Percentiles rank a stretch among this genome's conserved stretches.
phyloP scores from a whole-genome alignment of 2,888 invertebrate species.

The Marasmarcha lunaedactyla region DNA sequence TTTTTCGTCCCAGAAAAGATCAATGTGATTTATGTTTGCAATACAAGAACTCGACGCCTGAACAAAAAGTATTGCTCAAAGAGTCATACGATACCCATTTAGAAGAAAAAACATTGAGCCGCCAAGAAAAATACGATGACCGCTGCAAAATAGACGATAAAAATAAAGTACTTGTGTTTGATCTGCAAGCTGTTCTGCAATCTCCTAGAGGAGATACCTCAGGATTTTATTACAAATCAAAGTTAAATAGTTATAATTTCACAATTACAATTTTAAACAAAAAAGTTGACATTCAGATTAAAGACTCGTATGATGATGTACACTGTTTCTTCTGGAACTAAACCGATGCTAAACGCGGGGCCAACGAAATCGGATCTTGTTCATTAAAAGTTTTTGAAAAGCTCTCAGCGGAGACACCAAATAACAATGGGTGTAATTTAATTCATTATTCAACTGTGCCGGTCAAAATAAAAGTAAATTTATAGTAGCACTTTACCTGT shows the following conservation, averaged over 20 bases:
- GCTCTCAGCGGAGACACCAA: slow-evolving; percentile 4
- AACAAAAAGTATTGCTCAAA: slow-evolving; percentile 3
- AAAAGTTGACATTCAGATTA: not conserved
- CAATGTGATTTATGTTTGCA: slow-evolving; percentile 11
- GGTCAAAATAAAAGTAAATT: slow-evolving; percentile 18
- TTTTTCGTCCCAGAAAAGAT: slow-evolving; percentile 13
- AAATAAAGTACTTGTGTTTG: slow-evolving; percentile 15
- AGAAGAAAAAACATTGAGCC: slow-evolving; percentile 13
- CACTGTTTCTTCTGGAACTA: slow-evolving; percentile 19
- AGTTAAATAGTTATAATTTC: slow-evolving; percentile 15
- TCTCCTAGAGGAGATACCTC: slow-evolving; percentile 15
- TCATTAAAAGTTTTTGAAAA: slow-evolving; percentile 8
- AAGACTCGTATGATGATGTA: slow-evolving; percentile 7
- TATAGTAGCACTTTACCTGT: slow-evolving; percentile 12
- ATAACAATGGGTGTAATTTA: slow-evolving; percentile 8
- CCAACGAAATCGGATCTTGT: slow-evolving; percentile 17
- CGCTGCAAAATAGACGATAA: slow-evolving; percentile 14
- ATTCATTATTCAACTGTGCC: slow-evolving; percentile 15
- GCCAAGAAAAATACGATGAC: slow-evolving; percentile 15
- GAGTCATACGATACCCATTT: slow-evolving; percentile 7
- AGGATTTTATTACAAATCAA: slow-evolving; percentile 17
- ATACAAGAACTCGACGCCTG: slow-evolving; percentile 6
- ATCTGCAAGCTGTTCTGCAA: slow-evolving; percentile 18
- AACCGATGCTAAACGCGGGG: slow-evolving; percentile 17
- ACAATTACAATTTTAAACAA: slow-evolving; percentile 6